phyloP scores from a whole-genome alignment of 2,797 vertebrate genomes.

The Alosa sapidissima region DNA sequence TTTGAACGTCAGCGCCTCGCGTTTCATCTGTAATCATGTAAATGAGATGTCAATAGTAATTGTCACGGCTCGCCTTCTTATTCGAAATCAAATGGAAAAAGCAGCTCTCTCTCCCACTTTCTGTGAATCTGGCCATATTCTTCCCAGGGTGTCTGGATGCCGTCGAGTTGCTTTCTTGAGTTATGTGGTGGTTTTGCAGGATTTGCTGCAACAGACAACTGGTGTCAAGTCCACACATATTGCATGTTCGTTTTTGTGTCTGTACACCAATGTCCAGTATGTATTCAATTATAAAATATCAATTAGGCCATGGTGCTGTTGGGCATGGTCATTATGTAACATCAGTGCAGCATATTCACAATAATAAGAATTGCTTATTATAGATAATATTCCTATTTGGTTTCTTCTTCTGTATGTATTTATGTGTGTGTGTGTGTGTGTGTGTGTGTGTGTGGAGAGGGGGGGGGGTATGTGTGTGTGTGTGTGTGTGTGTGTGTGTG shows the following conservation, averaged over 20 bases:
- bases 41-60: slow-evolving; percentile 65
- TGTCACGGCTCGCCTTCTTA: slow-evolving; percentile 50
- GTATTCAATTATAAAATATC: background rate
- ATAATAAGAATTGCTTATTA: background rate
- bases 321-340: background rate
- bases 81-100: slow-evolving; percentile 45
- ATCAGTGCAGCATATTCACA: background rate
- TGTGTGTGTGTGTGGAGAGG: background rate
- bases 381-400: background rate
- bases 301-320: background rate
- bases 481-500: background rate
- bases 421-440: background rate
- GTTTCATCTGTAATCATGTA: slow-evolving; percentile 61
- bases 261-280: background rate
- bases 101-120: slow-evolving; percentile 21
- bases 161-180: background rate
- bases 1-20: slow-evolving; percentile 60
- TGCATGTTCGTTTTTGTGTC: background rate
- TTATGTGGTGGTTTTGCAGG: background rate
- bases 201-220: background rate
- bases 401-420: background rate
- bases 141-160: background rate
- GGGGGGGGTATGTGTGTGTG: background rate
- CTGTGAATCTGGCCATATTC: slow-evolving; percentile 16
- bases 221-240: background rate